Percentiles rank a stretch among this genome's conserved stretches.
These are phyloP conservation scores for Corella eumyota DNA, from an alignment of 23 tunicate species.

Conservation along the genomic window DNA sequence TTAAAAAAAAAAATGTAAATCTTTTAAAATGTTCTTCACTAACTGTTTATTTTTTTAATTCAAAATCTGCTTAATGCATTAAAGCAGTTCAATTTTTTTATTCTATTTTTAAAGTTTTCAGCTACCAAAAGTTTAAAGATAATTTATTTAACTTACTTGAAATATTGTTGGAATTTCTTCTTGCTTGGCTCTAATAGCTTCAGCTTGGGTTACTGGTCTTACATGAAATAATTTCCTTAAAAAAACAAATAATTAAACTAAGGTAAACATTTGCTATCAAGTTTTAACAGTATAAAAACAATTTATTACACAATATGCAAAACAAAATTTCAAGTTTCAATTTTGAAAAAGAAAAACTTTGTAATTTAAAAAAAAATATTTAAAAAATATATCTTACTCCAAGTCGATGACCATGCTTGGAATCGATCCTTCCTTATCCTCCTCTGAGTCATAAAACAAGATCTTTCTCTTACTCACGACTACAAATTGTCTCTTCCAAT, in stretches of 20 bases:
- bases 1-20: no score
- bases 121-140: no score
- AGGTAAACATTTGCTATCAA: background rate
- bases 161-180: conserved; percentile 90
- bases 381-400: conserved; percentile 47
- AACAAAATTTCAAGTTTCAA: background rate
- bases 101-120: no score
- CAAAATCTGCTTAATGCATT: no score
- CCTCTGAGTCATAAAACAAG: conserved; percentile 83
- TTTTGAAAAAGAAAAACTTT: background rate
- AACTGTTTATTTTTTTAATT: no score
- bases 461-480: conserved; percentile 79
- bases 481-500: conserved; percentile 87
- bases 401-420: conserved; percentile 84
- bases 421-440: conserved; percentile 64
- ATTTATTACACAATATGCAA: background rate
- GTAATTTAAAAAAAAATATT: no score
- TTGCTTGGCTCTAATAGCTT: conserved; percentile 90
- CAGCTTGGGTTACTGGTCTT: conserved; percentile 89
- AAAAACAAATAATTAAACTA: background rate
- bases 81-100: no score
- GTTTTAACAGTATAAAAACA: background rate
- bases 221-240: conserved; percentile 93
- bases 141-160: conserved; percentile 72
- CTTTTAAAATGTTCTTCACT: no score